Conservation (phyloP, 1,140 invertebrate species). For the Yoshiicerus persimilis region DNA sequence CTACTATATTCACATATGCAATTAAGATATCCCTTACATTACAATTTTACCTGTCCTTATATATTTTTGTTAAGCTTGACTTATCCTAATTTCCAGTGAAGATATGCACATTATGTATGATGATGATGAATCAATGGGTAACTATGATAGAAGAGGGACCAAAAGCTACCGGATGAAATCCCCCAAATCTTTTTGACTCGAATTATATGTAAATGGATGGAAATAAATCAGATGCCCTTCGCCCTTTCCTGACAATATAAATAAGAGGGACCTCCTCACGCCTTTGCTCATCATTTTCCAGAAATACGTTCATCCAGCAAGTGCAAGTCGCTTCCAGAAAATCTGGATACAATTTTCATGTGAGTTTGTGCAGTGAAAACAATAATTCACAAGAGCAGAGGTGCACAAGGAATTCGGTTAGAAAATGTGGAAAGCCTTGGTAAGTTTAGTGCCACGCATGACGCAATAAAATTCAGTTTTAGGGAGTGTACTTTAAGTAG, state of each 20-base stretch:
- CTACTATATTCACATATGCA: no score
- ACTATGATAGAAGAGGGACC: neutral
- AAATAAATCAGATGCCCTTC: neutral
- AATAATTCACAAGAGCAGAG: neutral
- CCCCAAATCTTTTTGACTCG: neutral
- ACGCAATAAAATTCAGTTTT: neutral
- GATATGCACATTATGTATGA: neutral
- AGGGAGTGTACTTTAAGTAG: neutral
- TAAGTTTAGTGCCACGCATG: neutral
- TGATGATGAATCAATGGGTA: neutral
- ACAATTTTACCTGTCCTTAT: neutral
- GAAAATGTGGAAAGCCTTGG: conserved; percentile 6
- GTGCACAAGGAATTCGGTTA: no score
- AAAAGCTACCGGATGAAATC: neutral
- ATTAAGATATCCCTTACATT: neutral
- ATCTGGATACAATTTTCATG: neutral
- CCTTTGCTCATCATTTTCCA: neutral
- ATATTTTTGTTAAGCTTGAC: neutral
- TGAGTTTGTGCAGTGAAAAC: neutral
- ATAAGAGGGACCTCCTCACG: neutral
- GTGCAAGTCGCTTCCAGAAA: neutral
- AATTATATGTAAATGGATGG: neutral
- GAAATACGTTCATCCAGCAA: neutral
- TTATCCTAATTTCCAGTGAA: neutral
- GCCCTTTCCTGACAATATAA: neutral